These are phyloP conservation scores for Monodelphis domestica DNA, from an alignment of 2,797 vertebrate species.

Conservation along the genomic window DNA sequence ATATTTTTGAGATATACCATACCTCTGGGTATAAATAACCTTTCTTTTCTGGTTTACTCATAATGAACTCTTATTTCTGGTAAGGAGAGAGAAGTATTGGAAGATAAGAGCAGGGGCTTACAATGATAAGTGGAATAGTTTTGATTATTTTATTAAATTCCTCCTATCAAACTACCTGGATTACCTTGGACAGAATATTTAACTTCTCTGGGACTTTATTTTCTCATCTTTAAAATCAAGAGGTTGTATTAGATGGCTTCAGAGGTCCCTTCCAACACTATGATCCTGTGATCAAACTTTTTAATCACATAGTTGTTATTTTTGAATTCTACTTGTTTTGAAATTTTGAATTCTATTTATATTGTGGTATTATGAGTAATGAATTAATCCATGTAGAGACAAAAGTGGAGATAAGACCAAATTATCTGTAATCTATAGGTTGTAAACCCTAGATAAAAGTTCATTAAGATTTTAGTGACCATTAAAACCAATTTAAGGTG, in stretches of 20 bases:
- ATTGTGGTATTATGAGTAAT: neutral
- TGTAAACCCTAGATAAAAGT: neutral
- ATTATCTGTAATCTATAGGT: neutral
- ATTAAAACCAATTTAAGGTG: neutral
- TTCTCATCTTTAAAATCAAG: neutral
- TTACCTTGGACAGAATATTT: neutral
- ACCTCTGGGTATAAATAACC: conserved; percentile 7
- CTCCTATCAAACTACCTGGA: neutral
- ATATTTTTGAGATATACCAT: conserved; percentile 44
- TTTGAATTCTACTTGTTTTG: neutral
- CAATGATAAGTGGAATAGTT: too few relatives aligned
- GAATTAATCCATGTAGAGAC: neutral
- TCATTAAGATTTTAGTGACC: neutral
- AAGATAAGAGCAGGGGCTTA: neutral
- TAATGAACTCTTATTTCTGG: neutral
- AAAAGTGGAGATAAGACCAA: neutral
- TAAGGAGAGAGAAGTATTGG: conserved; percentile 31
- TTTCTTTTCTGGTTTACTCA: conserved; percentile 22
- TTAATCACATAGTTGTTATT: neutral
- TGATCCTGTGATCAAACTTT: neutral
- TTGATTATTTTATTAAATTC: neutral
- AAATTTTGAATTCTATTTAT: neutral
- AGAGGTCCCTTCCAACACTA: neutral
- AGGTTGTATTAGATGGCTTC: neutral
- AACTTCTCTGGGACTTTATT: neutral